Percentiles rank a stretch among this genome's conserved stretches.
These are phyloP conservation scores for Cremastinae sp. DNA, from an alignment of 2,888 invertebrate species.

Conservation along the genomic window DNA sequence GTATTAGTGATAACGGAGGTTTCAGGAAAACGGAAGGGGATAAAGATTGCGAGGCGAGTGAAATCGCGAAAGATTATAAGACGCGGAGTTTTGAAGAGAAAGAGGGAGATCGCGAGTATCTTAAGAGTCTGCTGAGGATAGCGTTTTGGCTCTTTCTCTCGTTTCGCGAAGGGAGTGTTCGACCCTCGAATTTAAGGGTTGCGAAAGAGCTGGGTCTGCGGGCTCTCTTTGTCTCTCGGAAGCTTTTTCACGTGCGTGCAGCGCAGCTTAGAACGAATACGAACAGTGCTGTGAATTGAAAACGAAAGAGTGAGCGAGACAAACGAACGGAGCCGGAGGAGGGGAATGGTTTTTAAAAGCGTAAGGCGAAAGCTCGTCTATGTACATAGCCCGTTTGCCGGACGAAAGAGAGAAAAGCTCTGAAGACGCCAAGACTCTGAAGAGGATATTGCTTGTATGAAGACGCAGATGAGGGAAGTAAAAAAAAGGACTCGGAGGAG, in stretches of 20 bases:
- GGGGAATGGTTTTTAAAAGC: conserved; percentile 24
- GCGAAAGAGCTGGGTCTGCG: conserved; percentile 32
- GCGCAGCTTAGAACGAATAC: conserved; percentile 8
- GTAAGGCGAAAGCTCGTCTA: conserved; percentile 8
- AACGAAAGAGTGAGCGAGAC: too few relatives aligned
- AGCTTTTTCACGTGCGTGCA: conserved; percentile 63
- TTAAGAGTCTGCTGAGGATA: conserved; percentile 24
- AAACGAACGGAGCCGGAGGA: neutral
- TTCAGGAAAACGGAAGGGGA: neutral
- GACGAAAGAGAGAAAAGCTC: conserved; percentile 37
- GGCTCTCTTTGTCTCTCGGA: conserved; percentile 70
- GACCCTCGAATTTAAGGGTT: conserved; percentile 69
- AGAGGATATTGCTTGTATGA: conserved; percentile 2
- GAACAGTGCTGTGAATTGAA: neutral
- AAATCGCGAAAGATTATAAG: conserved; percentile 36
- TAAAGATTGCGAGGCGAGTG: conserved; percentile 33
- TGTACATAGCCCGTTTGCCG: neutral
- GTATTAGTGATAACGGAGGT: conserved; percentile 16
- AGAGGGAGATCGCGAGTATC: conserved; percentile 8
- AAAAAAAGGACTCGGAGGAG: conserved; percentile 1
- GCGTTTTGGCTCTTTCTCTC: conserved; percentile 48
- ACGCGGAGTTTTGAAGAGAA: conserved; percentile 21
- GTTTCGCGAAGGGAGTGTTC: conserved; percentile 26
- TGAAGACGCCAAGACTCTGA: conserved; percentile 25
- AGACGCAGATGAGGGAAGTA: conserved; percentile 25